phyloP scores from a whole-genome alignment of 1,140 invertebrate species.

The Heterodera schachtii region DNA sequence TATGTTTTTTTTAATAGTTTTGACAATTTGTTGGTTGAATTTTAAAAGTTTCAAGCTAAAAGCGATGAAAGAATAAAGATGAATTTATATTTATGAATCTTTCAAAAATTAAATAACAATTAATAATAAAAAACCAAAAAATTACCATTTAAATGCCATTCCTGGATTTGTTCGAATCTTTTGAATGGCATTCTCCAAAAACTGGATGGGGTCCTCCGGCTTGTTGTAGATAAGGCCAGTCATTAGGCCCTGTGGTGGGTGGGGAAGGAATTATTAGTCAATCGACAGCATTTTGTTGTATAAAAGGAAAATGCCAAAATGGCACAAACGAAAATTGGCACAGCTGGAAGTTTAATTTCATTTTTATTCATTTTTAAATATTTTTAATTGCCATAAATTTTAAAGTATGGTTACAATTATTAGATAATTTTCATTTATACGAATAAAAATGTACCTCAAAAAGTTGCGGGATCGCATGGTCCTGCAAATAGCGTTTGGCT shows the following conservation, averaged over 20 bases:
- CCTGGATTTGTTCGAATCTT: slow-evolving; percentile 50
- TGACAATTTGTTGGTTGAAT: too few relatives aligned
- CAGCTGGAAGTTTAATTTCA: background rate
- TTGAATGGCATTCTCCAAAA: slow-evolving; percentile 54
- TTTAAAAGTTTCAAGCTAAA: too few relatives aligned
- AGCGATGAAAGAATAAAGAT: too few relatives aligned
- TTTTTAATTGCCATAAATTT: too few relatives aligned
- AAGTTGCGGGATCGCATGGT: slow-evolving; percentile 63
- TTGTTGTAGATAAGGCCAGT: slow-evolving; percentile 64
- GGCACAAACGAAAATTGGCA: background rate
- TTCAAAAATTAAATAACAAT: too few relatives aligned
- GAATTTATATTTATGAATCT: too few relatives aligned
- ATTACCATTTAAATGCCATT: slow-evolving; percentile 48
- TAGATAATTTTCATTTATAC: too few relatives aligned
- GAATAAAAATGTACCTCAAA: slow-evolving; percentile 53
- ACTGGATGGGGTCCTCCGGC: slow-evolving; percentile 60
- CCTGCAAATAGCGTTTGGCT: slow-evolving; percentile 61
- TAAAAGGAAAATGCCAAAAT: slow-evolving; percentile 34
- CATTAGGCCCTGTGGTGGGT: slow-evolving; percentile 58
- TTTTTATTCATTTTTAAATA: too few relatives aligned
- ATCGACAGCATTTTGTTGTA: background rate
- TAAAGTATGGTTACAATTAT: too few relatives aligned
- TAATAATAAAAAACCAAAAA: slow-evolving; percentile 13
- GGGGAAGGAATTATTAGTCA: background rate
- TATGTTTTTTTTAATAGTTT: too few relatives aligned